Evolutionary conservation across 2,797 vertebrate species (phyloP).

Genomic region (Sandelia bainsii): DNA sequence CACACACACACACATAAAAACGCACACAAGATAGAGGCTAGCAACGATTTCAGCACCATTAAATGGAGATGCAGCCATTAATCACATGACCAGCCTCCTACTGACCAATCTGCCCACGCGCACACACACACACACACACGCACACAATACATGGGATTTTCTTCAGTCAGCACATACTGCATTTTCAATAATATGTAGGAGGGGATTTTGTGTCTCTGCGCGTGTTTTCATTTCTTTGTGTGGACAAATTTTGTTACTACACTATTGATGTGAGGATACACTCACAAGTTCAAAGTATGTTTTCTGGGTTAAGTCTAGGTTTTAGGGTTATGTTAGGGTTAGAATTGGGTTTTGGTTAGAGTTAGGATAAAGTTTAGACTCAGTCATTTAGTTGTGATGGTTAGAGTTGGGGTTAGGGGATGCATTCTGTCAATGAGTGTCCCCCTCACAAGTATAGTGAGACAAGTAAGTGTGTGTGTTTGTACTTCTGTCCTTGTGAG

Average conservation of each 20-base stretch:
- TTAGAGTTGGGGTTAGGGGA: too few species aligned
- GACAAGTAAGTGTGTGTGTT: background rate
- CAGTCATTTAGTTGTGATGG: too few species aligned
- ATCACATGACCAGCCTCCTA: slow-evolving; percentile 62
- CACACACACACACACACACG: slow-evolving; percentile 30
- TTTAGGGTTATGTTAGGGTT: too few species aligned
- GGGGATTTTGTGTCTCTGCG: background rate
- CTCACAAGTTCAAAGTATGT: too few species aligned
- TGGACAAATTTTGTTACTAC: too few species aligned
- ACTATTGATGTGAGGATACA: too few species aligned
- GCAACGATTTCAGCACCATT: slow-evolving; percentile 53
- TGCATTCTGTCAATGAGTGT: too few species aligned
- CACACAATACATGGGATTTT: background rate
- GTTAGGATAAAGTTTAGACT: too few species aligned
- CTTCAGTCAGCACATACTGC: slow-evolving; percentile 46
- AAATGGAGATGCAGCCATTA: slow-evolving; percentile 55
- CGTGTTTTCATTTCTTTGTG: too few species aligned
- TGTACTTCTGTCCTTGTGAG: background rate
- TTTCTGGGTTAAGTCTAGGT: too few species aligned
- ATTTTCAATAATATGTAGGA: slow-evolving; percentile 36
- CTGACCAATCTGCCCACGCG: slow-evolving; percentile 42
- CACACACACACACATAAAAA: slow-evolving; percentile 26
- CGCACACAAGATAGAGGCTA: slow-evolving; percentile 24
- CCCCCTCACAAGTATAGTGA: too few species aligned
- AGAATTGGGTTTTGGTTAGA: too few species aligned